Evolutionary conservation across 1,140 invertebrate genomes (phyloP).

Genomic region (Orchesella cincta): DNA sequence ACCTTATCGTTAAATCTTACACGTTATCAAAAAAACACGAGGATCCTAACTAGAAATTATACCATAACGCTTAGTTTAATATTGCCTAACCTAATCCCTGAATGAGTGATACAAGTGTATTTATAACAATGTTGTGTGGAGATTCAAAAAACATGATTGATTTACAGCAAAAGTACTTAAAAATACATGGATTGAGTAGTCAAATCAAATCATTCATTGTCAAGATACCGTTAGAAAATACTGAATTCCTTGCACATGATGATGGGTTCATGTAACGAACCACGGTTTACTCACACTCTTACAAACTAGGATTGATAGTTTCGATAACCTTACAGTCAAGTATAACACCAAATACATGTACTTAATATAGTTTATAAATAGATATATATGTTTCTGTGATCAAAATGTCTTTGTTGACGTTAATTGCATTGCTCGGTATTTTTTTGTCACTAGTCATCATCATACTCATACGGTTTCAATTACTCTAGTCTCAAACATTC

Average conservation of each 20-base stretch:
- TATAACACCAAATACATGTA: no score
- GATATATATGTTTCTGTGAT: neutral
- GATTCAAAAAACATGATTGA: no score
- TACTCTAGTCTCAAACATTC: no score
- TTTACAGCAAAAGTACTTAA: neutral
- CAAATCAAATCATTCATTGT: no score
- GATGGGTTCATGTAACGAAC: neutral
- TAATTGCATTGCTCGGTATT: neutral
- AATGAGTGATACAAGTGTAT: neutral
- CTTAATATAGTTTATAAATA: no score
- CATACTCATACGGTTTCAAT: neutral
- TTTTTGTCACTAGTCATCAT: neutral
- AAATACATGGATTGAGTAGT: no score
- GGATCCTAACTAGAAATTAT: no score
- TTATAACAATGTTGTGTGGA: neutral
- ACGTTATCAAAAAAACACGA: no score
- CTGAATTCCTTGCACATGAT: neutral
- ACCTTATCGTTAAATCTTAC: no score
- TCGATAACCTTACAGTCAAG: no score
- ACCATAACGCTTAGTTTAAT: no score
- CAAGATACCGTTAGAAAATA: constrained; percentile 2
- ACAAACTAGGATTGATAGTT: neutral
- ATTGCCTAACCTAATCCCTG: constrained; percentile 13
- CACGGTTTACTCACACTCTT: neutral
- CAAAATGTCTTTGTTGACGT: neutral